phyloP scores from a whole-genome alignment of 92 coral and sea anemone species.

The Bergia puertoricense region DNA sequence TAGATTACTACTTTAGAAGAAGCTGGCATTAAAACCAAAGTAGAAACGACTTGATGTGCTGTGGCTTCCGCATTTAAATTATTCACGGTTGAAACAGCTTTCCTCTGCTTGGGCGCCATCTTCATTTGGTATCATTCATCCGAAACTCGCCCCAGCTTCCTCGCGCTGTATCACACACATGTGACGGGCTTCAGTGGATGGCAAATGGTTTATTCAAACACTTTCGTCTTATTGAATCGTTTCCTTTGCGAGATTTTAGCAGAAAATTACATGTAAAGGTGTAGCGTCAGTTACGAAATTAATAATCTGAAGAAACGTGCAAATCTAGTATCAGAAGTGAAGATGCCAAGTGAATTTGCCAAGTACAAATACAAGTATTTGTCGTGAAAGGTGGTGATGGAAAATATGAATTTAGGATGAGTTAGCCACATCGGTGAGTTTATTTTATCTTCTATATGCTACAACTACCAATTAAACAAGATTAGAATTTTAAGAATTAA shows the following conservation, averaged over 20 bases:
- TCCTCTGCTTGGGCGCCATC: slow-evolving; percentile 33
- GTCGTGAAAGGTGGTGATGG: background rate
- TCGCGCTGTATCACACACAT: background rate
- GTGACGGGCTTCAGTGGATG: background rate
- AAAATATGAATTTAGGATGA: background rate
- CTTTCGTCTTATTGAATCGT: background rate
- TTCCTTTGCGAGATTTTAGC: too few relatives aligned
- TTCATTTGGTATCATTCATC: background rate
- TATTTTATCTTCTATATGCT: background rate
- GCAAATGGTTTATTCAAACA: background rate
- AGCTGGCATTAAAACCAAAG: slow-evolving; percentile 31
- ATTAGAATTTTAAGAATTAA: background rate
- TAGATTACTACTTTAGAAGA: slow-evolving; percentile 65
- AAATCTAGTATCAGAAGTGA: too few relatives aligned
- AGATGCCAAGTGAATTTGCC: background rate
- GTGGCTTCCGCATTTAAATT: background rate
- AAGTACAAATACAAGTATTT: too few relatives aligned
- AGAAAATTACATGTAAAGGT: too few relatives aligned
- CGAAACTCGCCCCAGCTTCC: slow-evolving; percentile 21
- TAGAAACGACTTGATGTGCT: background rate
- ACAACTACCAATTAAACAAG: background rate
- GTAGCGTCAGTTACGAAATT: too few relatives aligned
- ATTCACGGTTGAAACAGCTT: background rate
- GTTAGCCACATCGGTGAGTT: background rate
- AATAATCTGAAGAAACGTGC: too few relatives aligned